Evolutionary conservation across 2,888 invertebrate species (phyloP), one percentile per base, ranked within the genome.

Genomic region (Drosophila melanocephala): DNA sequence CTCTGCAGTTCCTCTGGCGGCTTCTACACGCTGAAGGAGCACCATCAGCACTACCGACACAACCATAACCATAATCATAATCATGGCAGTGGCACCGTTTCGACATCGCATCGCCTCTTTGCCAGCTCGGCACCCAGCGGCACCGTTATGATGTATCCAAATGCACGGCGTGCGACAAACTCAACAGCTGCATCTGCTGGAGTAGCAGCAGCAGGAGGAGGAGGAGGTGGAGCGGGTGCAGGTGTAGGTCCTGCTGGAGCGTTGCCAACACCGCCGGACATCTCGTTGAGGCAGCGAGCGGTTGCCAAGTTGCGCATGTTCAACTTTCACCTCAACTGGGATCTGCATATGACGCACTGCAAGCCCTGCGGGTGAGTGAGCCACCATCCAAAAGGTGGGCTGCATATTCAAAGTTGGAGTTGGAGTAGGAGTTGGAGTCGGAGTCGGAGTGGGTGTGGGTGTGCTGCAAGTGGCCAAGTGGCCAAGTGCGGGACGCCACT

Each of bases 251-350:
- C 56, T 35, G 69, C 28, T 50, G 69, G 81, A 30, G 65, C 85
- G 19, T 71, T 77, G 50, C 56, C 82, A 72, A 84, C 86, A 61
- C 79, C 81, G 60, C 92, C 92, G 83, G 93, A 93, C 85, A 91
- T 93, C 68, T 93, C 94, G 53, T 73, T 94, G 79, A 87, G 93
- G 64, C 93, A 94, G 80, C 94, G 94, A 47, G 94, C 94, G 62
- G 93, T 94, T 67, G 94, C 94, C 66, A 94, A 94, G 85, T 79
- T 94, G 83, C 93, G 93, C 77, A 93, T 94, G 92, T 94, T 94
- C 81, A 94, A 94, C 90, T 94, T 94, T 75, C 93, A 94, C 79
- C 89, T 94, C 61, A 94, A 94, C 86, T 94, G 94, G 94, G 94
- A 94, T 86, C 90, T 93, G 70, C 94, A 94, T 78, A 94, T 94